Conservation (phyloP, 2,888 invertebrate species). For the Syrista parreyssii region DNA sequence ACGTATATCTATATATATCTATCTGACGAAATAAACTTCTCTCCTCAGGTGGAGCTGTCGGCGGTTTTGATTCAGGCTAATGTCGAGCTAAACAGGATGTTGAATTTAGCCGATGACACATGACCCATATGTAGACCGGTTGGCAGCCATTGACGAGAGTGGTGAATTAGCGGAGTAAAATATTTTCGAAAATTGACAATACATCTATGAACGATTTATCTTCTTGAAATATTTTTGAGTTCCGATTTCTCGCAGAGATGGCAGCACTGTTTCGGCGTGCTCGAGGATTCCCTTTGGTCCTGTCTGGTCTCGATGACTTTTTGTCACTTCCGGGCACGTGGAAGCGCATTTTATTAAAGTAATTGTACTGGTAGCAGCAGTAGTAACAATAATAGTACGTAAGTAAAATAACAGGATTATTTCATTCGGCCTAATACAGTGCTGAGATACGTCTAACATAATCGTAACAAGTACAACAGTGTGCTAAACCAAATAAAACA, state of each 20-base stretch:
- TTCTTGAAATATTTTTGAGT: too few species aligned
- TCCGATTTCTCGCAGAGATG: neutral
- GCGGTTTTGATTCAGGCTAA: too few species aligned
- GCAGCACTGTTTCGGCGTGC: neutral
- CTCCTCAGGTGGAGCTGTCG: too few species aligned
- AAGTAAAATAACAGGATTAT: conserved; percentile 50
- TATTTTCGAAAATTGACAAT: too few species aligned
- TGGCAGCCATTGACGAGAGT: too few species aligned
- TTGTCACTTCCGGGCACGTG: conserved; percentile 38
- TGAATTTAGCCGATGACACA: too few species aligned
- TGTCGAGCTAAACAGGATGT: too few species aligned
- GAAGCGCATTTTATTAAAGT: conserved; percentile 56
- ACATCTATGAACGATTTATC: too few species aligned
- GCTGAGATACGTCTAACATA: conserved; percentile 31
- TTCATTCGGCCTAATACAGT: conserved; percentile 47
- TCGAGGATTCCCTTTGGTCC: neutral
- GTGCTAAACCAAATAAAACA: conserved; percentile 39
- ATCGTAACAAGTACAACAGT: conserved; percentile 32
- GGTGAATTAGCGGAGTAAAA: too few species aligned
- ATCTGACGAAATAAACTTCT: too few species aligned
- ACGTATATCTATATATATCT: too few species aligned
- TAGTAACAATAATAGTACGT: conserved; percentile 13
- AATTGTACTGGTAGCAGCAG: conserved; percentile 39
- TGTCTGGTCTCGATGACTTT: conserved; percentile 16
- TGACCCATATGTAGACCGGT: too few species aligned